Base-by-base conservation (phyloP, 2,888 invertebrate genomes). In the Steromphala cineraria region DNA sequence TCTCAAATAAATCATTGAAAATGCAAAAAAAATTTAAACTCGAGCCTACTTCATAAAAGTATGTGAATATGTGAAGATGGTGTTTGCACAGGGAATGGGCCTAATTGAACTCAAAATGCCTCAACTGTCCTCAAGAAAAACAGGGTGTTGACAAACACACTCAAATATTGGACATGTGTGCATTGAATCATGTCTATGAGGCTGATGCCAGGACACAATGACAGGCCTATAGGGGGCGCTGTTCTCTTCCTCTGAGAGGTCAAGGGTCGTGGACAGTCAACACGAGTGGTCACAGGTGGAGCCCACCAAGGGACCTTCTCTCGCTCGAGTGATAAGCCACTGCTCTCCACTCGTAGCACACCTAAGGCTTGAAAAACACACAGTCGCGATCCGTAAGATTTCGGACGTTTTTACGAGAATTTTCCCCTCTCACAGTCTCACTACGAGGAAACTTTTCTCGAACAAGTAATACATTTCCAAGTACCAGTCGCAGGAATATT, bases 81-180 rank as follows among this genome's bases (percentile, higher is more conserved):
- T 55, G 36, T 52, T 62, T 56, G 15, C 36, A 19, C 8, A n/a
- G 13, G 15, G 52, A 46, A 40, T n/a, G 55, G 46, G 15, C 55
- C 79, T 74, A 79, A 79, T 79, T 79, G 74, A 55, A n/a, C 31
- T 24, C 71, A 79, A 46, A 79, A 79, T 79, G 79, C 74, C 79
- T 36, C 71, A 53, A 53, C 53, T 53, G 40, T 36, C 67, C 62
- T 40, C 21, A 15, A 52, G 40, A 75, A 67, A 75, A 46, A 13
- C 53, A 13, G n/a, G 7, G 15, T 75, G 75, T 75, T 74, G 71
- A 74, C 75, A 75, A 55, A 31, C 15, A 19, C 40, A 62, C 36
- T 80, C 75, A 80, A 80, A 80, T 80, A 80, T 80, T 80, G 75
- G 56, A 46, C 56, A 40, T 55, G 56, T 55, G 19, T 28, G 56